Conservation (phyloP, 2,113 vertebrate species). For the Rhabdornis inornatus region DNA sequence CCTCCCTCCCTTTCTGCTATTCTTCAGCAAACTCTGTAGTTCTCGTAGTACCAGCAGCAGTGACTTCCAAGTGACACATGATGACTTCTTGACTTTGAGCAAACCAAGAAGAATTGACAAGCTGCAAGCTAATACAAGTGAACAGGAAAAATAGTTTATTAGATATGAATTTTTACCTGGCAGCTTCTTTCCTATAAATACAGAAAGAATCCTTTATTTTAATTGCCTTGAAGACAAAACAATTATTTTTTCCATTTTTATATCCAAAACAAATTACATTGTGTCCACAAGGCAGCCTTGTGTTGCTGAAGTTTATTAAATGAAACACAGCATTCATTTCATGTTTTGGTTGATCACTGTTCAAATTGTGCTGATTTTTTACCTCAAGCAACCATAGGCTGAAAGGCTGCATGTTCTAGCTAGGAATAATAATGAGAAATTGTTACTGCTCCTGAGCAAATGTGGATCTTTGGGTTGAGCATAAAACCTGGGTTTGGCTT, state of each 20-base stretch:
- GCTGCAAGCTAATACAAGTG: neutral
- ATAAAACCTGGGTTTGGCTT: neutral
- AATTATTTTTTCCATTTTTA: neutral
- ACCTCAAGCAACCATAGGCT: neutral
- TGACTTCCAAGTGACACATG: fast-evolving
- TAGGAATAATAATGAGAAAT: neutral
- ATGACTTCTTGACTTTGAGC: neutral
- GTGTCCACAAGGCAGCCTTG: neutral
- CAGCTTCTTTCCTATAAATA: neutral
- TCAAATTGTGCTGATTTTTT: neutral
- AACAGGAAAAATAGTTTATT: neutral
- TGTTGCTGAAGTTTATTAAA: constrained; percentile 13
- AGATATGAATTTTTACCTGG: neutral
- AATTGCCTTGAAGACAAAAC: constrained; percentile 6
- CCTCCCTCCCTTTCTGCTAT: neutral
- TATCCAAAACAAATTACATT: neutral
- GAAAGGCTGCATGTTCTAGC: neutral
- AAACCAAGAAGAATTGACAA: neutral
- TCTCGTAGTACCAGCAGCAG: neutral
- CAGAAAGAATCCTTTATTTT: neutral
- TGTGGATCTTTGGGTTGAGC: neutral
- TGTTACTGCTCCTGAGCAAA: neutral
- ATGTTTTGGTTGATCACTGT: neutral
- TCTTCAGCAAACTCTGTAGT: neutral
- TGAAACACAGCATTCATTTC: neutral